Percentiles rank a stretch among this genome's conserved stretches.
phyloP scores from a whole-genome alignment of 2,888 invertebrate genomes.

The Argynnis bischoffii region DNA sequence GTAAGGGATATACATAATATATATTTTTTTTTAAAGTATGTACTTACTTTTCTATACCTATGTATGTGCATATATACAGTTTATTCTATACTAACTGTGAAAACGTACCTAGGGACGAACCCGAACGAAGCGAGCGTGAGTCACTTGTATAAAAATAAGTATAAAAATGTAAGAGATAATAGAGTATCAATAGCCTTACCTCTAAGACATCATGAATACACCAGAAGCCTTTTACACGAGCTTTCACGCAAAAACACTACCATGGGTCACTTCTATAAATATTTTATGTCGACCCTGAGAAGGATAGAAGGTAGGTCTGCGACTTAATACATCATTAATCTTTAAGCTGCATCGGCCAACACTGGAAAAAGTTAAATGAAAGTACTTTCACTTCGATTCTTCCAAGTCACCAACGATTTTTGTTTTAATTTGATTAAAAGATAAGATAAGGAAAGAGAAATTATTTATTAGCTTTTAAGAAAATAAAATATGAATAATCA shows the following conservation, averaged over 20 bases:
- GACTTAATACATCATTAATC: conserved; percentile 61
- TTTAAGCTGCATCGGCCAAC: conserved; percentile 44
- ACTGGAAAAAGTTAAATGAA: conserved; percentile 40
- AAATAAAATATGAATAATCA: conserved; percentile 23
- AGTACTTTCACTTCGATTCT: conserved; percentile 41
- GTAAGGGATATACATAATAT: too few species aligned
- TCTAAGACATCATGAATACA: conserved; percentile 47
- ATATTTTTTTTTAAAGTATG: too few species aligned
- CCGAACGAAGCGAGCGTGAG: too few species aligned
- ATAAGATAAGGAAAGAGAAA: conserved; percentile 46
- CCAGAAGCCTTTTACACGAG: conserved; percentile 36
- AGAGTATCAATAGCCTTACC: conserved; percentile 27
- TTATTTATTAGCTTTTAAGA: conserved; percentile 35
- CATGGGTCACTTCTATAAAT: conserved; percentile 54
- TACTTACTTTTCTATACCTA: too few species aligned
- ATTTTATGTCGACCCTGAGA: conserved; percentile 55
- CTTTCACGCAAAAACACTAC: conserved; percentile 49
- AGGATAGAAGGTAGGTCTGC: conserved; percentile 52
- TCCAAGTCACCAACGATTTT: conserved; percentile 12
- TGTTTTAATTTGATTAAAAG: conserved; percentile 25
- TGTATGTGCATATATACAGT: too few species aligned
- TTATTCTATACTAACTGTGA: too few species aligned
- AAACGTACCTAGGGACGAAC: too few species aligned
- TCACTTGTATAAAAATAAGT: too few species aligned
- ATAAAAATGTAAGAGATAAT: too few species aligned